Conservation (phyloP, 2,113 vertebrate species). For the Notothenia coriiceps region DNA sequence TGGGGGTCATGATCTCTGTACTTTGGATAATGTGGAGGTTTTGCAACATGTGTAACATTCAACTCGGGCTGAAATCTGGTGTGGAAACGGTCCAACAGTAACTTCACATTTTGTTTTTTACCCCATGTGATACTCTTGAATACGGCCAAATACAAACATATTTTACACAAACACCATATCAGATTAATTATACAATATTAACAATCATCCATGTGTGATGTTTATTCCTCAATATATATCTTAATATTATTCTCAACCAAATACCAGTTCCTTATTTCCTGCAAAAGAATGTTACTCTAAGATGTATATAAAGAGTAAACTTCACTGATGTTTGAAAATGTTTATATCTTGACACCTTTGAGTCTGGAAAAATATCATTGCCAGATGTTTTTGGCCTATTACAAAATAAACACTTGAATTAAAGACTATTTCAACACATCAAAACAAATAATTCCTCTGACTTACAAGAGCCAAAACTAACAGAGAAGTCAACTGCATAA, state of each 20-base stretch:
- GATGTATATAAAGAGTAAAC: background rate
- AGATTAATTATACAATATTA: too few relatives aligned
- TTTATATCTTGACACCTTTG: slow-evolving; percentile 2
- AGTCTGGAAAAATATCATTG: slow-evolving; percentile 23
- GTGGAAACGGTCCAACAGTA: background rate
- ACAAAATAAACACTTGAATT: background rate
- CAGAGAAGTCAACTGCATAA: background rate
- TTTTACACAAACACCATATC: too few relatives aligned
- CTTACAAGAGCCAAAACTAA: background rate
- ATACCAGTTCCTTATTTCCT: too few relatives aligned
- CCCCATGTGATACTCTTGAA: background rate
- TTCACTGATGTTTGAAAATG: background rate
- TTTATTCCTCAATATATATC: too few relatives aligned
- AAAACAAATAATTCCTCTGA: background rate
- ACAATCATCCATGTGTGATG: too few relatives aligned
- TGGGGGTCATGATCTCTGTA: background rate
- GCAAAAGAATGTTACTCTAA: too few relatives aligned
- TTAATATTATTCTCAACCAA: too few relatives aligned
- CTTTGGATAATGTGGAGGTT: background rate
- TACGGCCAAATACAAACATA: too few relatives aligned
- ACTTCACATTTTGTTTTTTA: background rate
- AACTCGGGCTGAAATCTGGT: background rate
- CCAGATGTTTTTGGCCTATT: slow-evolving; percentile 14
- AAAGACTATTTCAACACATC: background rate
- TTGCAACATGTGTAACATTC: background rate